Evolutionary conservation across 2,888 invertebrate genomes (phyloP).

Genomic region (Tholera decimalis): DNA sequence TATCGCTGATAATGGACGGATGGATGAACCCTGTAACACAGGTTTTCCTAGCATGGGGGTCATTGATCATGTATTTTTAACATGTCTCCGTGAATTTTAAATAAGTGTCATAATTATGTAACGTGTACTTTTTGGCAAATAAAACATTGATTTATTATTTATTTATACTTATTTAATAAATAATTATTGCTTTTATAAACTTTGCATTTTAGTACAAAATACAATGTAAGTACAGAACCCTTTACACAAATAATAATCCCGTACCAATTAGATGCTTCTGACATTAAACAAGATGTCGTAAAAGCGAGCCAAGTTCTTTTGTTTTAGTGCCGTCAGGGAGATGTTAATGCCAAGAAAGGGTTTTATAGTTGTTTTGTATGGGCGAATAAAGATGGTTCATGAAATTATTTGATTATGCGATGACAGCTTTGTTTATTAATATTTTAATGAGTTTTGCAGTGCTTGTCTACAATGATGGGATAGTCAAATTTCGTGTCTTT

Average conservation of each 20-base stretch:
- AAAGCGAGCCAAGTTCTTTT: constrained; percentile 57
- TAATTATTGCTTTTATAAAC: no score
- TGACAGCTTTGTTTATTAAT: constrained; percentile 60
- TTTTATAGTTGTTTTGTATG: constrained; percentile 69
- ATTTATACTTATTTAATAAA: no score
- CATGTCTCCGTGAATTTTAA: no score
- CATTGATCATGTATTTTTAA: no score
- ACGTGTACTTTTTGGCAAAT: no score
- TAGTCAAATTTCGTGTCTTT: no score
- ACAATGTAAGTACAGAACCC: constrained; percentile 40
- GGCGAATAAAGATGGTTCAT: constrained; percentile 66
- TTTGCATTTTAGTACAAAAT: no score
- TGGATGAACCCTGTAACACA: no score
- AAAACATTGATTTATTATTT: no score
- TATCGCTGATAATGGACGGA: no score
- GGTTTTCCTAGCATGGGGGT: no score
- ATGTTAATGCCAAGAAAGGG: constrained; percentile 65
- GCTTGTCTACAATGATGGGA: background rate
- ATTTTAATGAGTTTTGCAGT: constrained; percentile 36
- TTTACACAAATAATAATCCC: constrained; percentile 54
- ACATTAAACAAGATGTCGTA: constrained; percentile 64
- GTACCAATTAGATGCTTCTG: constrained; percentile 59
- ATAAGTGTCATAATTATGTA: no score
- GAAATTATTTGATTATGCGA: constrained; percentile 70
- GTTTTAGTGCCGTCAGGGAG: constrained; percentile 58